Percentiles rank a stretch among this genome's conserved stretches.
Evolutionary conservation across 2,888 invertebrate genomes (phyloP).

Genomic region (Lasioglossum leucozonium): DNA sequence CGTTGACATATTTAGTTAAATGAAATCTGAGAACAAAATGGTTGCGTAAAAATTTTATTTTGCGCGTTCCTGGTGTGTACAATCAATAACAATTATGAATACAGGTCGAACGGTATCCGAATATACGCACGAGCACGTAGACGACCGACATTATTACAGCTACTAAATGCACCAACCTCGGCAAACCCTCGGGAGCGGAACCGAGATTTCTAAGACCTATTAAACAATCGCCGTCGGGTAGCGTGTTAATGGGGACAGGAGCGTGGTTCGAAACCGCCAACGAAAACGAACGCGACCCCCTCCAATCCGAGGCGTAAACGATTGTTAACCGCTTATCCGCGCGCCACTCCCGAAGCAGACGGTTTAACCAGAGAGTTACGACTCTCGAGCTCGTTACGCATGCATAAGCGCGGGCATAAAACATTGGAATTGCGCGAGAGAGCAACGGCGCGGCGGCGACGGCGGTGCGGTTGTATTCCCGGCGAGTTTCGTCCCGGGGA

Average conservation of each 20-base stretch:
- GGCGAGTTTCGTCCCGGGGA: conserved; percentile 23
- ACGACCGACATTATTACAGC: no score
- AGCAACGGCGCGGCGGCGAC: background rate
- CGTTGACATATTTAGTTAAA: no score
- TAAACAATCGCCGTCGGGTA: background rate
- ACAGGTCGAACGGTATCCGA: no score
- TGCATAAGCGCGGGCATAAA: conserved; percentile 77
- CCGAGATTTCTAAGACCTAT: background rate
- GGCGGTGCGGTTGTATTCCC: background rate
- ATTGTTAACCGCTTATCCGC: conserved; percentile 68
- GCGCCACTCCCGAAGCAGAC: conserved; percentile 65
- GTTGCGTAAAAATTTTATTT: no score
- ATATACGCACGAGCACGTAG: no score
- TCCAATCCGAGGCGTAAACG: conserved; percentile 42
- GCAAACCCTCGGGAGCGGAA: background rate
- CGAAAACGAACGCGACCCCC: conserved; percentile 16
- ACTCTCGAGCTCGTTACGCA: conserved; percentile 78
- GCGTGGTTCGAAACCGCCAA: conserved; percentile 4
- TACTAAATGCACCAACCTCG: background rate
- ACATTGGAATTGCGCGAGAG: conserved; percentile 58
- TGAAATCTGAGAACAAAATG: no score
- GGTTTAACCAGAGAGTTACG: conserved; percentile 75
- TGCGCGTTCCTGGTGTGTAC: no score
- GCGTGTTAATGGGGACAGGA: background rate
- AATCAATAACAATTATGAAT: no score